Percentiles rank a stretch among this genome's conserved stretches.
Evolutionary conservation across 2,797 vertebrate genomes (phyloP).

Genomic region (Cyprinodon diabolis): DNA sequence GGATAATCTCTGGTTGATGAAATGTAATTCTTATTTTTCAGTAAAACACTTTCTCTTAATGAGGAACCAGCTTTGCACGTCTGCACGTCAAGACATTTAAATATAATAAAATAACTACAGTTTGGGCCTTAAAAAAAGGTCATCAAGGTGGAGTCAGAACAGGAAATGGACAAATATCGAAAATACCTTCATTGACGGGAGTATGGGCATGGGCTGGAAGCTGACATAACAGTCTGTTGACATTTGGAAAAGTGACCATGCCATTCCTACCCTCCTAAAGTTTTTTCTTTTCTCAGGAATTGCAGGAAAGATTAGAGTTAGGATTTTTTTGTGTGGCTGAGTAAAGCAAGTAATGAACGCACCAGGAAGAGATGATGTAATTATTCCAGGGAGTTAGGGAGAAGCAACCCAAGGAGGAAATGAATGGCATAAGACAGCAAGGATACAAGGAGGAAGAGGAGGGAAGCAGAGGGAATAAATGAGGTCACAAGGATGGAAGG

Average conservation of each 20-base stretch:
- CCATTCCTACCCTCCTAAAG: not conserved
- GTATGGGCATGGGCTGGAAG: not conserved
- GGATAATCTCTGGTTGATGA: not conserved
- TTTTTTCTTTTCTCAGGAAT: not conserved
- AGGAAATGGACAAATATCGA: not conserved
- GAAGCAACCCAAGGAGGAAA: not conserved
- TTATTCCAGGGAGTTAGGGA: not conserved
- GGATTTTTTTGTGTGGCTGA: not conserved
- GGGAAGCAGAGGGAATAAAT: too few species aligned
- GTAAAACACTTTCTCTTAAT: not conserved
- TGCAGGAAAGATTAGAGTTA: not conserved
- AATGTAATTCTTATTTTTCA: conserved; percentile 10
- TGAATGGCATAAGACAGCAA: not conserved
- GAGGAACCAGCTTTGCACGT: not conserved
- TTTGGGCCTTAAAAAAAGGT: not conserved
- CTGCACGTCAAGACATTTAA: not conserved
- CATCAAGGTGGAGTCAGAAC: conserved; percentile 2
- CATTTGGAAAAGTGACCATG: not conserved
- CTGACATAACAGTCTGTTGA: not conserved
- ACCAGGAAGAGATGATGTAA: not conserved
- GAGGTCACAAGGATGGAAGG: too few species aligned
- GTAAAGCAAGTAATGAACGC: not conserved
- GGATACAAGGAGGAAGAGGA: not conserved
- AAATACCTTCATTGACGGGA: conserved; percentile 5
- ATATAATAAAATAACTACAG: not conserved